phyloP scores from a whole-genome alignment of 2,888 invertebrate genomes.

The Tachina fera region DNA sequence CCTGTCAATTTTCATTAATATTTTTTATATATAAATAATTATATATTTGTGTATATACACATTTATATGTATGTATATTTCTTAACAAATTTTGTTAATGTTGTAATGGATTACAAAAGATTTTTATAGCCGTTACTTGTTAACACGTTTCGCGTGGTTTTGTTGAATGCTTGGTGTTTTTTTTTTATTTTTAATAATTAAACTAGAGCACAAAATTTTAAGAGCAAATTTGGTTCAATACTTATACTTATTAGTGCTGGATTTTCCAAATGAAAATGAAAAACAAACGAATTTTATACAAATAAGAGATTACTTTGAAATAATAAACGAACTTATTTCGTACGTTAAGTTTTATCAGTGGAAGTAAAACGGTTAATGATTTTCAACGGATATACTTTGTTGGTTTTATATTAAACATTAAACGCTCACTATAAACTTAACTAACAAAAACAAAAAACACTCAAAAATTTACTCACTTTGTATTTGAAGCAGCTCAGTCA shows the following conservation, averaged over 20 bases:
- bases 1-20: slow-evolving; percentile 30
- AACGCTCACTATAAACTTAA: slow-evolving; percentile 57
- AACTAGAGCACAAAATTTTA: slow-evolving; percentile 30
- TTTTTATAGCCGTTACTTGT: slow-evolving; percentile 40
- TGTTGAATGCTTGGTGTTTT: slow-evolving; percentile 3
- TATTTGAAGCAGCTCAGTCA: slow-evolving; percentile 4
- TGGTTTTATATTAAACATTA: slow-evolving; percentile 74
- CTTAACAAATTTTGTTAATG: slow-evolving; percentile 51
- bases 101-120: slow-evolving; percentile 65
- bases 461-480: slow-evolving; percentile 59
- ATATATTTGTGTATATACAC: slow-evolving; percentile 26
- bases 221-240: slow-evolving; percentile 5
- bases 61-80: slow-evolving; percentile 14
- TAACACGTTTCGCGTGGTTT: slow-evolving; percentile 57
- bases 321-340: slow-evolving; percentile 35
- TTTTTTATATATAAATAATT: neutral
- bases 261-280: slow-evolving; percentile 32
- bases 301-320: slow-evolving; percentile 38
- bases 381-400: slow-evolving; percentile 73
- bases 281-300: slow-evolving; percentile 20
- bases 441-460: slow-evolving; percentile 56
- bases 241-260: neutral
- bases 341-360: slow-evolving; percentile 70
- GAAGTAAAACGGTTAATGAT: slow-evolving; percentile 74
- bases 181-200: slow-evolving; percentile 36